Conservation (phyloP, 2,797 vertebrate species). For the Spondyliosoma cantharus region DNA sequence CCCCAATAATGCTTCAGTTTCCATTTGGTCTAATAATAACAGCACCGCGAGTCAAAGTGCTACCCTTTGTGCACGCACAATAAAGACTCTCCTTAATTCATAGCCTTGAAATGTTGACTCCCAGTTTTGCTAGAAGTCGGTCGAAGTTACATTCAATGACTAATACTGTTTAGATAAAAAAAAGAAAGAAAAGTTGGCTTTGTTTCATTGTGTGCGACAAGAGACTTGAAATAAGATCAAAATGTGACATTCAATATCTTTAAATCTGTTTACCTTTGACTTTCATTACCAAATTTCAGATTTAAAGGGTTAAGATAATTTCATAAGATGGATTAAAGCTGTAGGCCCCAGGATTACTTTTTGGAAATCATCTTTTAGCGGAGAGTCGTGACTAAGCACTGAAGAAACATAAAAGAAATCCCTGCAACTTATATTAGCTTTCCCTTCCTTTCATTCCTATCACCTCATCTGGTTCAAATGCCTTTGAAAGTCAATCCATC, state of each 20-base stretch:
- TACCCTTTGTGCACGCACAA: conserved; percentile 19
- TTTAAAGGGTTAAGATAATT: conserved; percentile 44
- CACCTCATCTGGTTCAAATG: conserved; percentile 46
- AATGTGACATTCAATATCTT: conserved; percentile 53
- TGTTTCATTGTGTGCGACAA: conserved; percentile 27
- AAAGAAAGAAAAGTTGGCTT: neutral
- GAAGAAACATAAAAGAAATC: conserved; percentile 55
- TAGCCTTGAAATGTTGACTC: conserved; percentile 14
- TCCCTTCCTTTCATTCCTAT: conserved; percentile 34
- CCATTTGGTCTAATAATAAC: conserved; percentile 11
- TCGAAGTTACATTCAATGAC: conserved; percentile 19
- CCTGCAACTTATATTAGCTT: conserved; percentile 37
- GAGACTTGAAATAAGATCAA: conserved; percentile 43
- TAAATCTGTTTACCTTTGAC: conserved; percentile 64
- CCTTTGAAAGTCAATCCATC: conserved; percentile 59
- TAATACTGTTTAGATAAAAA: conserved; percentile 26
- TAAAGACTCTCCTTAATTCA: conserved; percentile 25
- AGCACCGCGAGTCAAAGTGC: neutral
- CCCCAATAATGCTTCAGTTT: conserved; percentile 3
- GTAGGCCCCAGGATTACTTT: conserved; percentile 59
- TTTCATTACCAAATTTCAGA: conserved; percentile 54
- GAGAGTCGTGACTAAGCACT: conserved; percentile 39
- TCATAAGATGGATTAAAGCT: conserved; percentile 62
- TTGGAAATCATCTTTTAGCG: conserved; percentile 60
- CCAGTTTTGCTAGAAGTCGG: conserved; percentile 32